Evolutionary conservation across 2,888 invertebrate species (phyloP).

Genomic region (Unio pictorum): DNA sequence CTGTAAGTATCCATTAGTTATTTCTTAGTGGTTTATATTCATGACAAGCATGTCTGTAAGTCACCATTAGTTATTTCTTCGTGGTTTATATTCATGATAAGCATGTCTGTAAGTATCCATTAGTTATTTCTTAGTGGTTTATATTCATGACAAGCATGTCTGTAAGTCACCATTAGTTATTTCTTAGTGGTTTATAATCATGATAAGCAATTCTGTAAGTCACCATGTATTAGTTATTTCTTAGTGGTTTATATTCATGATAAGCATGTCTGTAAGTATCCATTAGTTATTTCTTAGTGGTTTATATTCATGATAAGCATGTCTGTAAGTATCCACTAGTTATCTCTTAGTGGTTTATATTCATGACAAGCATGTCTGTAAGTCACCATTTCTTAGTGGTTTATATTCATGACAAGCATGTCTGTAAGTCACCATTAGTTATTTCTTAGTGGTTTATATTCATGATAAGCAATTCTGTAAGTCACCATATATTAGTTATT

Average conservation of each 20-base stretch:
- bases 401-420: no score
- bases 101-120: conserved; percentile 72
- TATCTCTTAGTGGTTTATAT: background rate
- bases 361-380: no score
- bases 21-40: no score
- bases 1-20: conserved; percentile 72
- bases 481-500: no score
- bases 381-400: background rate
- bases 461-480: no score
- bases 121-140: background rate
- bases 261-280: no score
- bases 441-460: background rate
- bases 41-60: no score
- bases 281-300: background rate
- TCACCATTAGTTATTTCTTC: background rate
- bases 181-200: background rate
- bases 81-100: no score
- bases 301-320: no score
- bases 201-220: conserved; percentile 72
- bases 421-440: conserved; percentile 72
- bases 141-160: no score
- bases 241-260: no score
- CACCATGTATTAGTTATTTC: background rate
- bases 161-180: no score
- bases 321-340: conserved; percentile 72